These are phyloP conservation scores for Drosophila mercatorum DNA, from an alignment of 2,888 invertebrate species.

Conservation along the genomic window DNA sequence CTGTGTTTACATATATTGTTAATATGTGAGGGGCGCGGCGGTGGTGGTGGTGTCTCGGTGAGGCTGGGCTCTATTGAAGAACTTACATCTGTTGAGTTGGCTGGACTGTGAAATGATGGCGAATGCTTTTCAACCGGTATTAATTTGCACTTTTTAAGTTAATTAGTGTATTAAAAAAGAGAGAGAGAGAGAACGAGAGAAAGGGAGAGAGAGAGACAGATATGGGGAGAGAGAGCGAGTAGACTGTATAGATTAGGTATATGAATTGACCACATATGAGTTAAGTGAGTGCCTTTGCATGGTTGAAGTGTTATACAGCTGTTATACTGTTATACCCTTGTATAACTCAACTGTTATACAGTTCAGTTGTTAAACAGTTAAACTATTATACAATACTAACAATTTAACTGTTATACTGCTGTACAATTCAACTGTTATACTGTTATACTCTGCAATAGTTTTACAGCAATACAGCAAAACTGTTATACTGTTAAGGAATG, in stretches of 20 bases:
- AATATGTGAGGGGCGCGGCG: background rate
- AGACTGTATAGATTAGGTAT: constrained; percentile 28
- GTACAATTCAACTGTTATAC: background rate
- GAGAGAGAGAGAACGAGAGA: constrained; percentile 11
- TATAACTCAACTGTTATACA: background rate
- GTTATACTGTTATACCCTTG: background rate
- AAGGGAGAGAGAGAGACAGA: constrained; percentile 8
- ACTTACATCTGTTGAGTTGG: constrained; percentile 82
- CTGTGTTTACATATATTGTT: background rate
- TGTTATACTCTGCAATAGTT: too few species aligned
- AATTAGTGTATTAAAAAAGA: constrained; percentile 12
- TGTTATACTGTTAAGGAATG: background rate
- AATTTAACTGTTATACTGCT: background rate
- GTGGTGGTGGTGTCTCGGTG: constrained; percentile 5
- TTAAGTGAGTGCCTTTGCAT: background rate
- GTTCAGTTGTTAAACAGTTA: background rate
- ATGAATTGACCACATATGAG: background rate
- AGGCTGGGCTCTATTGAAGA: constrained; percentile 20
- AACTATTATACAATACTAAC: background rate
- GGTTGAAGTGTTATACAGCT: background rate
- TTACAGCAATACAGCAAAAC: too few species aligned
- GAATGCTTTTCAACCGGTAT: constrained; percentile 78
- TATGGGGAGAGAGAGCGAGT: constrained; percentile 6
- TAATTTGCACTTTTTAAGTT: constrained; percentile 73
- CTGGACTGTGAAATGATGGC: constrained; percentile 79